Percentiles rank a stretch among this genome's conserved stretches.
These are phyloP conservation scores for Yoshiicerus persimilis DNA, from an alignment of 1,140 invertebrate species.

Conservation along the genomic window DNA sequence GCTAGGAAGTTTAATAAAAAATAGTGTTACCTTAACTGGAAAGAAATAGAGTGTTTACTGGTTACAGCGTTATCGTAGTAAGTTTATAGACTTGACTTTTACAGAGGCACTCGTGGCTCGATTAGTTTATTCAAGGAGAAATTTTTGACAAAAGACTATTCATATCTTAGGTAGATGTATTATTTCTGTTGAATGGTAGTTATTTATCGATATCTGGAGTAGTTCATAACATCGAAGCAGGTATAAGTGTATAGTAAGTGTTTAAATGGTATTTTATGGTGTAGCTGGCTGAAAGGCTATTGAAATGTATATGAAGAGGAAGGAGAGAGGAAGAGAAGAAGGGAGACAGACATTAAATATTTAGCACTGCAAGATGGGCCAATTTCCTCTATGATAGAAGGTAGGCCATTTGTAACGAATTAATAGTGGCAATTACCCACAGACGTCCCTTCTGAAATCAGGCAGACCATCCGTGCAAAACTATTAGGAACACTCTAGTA, in stretches of 20 bases:
- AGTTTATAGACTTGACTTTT: neutral
- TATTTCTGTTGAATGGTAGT: neutral
- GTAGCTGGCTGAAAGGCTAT: neutral
- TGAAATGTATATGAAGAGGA: neutral
- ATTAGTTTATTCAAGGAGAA: neutral
- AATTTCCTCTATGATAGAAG: conserved; percentile 25
- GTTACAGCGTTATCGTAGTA: neutral
- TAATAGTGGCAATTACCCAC: conserved; percentile 29
- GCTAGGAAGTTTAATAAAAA: neutral
- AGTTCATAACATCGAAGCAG: neutral
- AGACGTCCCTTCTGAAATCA: conserved; percentile 8
- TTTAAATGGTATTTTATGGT: neutral
- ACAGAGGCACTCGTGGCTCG: neutral
- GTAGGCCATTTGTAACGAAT: conserved; percentile 18
- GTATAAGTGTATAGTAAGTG: neutral
- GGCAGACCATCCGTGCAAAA: neutral
- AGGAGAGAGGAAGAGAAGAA: neutral
- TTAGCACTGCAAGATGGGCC: conserved; percentile 10
- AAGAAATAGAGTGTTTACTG: neutral
- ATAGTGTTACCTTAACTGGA: neutral
- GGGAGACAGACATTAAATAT: conserved; percentile 26
- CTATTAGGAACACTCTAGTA: neutral
- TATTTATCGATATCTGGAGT: neutral
- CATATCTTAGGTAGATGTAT: neutral
- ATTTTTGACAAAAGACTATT: neutral